Base-by-base conservation (phyloP, 2,888 invertebrate species). In the Nephrotoma guestfalica region DNA sequence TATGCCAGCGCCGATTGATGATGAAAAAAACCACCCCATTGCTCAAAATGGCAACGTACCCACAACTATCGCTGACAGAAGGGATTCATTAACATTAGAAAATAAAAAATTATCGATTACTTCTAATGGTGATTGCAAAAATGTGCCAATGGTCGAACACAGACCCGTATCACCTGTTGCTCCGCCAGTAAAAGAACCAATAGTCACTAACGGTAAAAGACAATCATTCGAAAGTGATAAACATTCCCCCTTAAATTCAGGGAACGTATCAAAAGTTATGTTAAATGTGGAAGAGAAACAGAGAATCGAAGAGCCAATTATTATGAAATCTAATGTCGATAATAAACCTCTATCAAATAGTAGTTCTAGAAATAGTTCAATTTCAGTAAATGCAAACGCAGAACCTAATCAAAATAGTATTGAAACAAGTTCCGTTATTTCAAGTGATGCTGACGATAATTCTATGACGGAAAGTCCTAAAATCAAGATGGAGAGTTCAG, bases 401-500 rank as follows among this genome's bases (percentile, higher is more conserved):
- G 18, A 42, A 45, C 30, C 85, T 2, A 43, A 30, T 6, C 42
- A 85, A 85, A 43, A 85, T 43, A 85, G 18, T 11, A 30, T 43
- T 9, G 43, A 43, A 30, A 84, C 84, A 41, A 84, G 41, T 41
- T 84, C 84, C n/a, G 41, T 41, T 41, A 30, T 41, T 41, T 41
- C 41, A 5, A 41, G 41, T 84, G 84, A 84, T 5, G 84, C 15
- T 84, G 84, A 84, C 41, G 84, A 71, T n/a, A 30, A 30, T 30
- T 71, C 71, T 2, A 7, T 71, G 5, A 84, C 41, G n/a, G 42
- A 41, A 41, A 84, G 2, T 7, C n/a, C 6, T 15, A 84, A 84
- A 84, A 5, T n/a, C 6, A 84, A 41, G 6, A 13, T 84, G 2
- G 84, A 84, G 4, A 91, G 91, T 84, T 91, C 91, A 6, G 91